A percentile compares a stretch with the other conserved stretches of the same genome.
phyloP scores from a whole-genome alignment of 2,888 invertebrate genomes.

The Cephus nigrinus region DNA sequence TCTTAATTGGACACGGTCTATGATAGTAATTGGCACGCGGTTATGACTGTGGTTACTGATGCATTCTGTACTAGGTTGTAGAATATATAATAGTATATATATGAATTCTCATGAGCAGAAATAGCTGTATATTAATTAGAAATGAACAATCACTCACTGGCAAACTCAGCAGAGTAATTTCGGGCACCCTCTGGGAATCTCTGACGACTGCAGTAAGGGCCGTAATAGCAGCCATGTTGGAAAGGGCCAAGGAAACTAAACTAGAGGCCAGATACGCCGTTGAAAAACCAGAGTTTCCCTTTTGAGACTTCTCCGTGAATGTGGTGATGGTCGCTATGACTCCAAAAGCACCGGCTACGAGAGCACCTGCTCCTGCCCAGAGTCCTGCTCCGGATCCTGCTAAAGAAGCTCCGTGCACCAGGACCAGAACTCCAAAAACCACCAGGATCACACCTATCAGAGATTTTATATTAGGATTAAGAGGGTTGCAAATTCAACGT shows the following conservation, averaged over 20 bases:
- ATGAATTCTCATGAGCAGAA: too few species aligned
- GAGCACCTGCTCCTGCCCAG: conserved; percentile 76
- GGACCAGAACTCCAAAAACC: conserved; percentile 73
- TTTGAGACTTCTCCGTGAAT: conserved; percentile 37
- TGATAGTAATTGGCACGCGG: too few species aligned
- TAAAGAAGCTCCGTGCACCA: conserved; percentile 72
- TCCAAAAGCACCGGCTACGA: conserved; percentile 73
- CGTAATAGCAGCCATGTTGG: conserved; percentile 62
- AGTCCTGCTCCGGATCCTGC: conserved; percentile 74
- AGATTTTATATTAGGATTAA: not conserved
- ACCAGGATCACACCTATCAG: conserved; percentile 71
- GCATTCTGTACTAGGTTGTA: too few species aligned
- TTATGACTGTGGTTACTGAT: too few species aligned
- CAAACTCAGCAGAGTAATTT: conserved; percentile 49
- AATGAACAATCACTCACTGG: conserved; percentile 39
- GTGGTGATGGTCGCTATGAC: conserved; percentile 68
- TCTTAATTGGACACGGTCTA: too few species aligned
- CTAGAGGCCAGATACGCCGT: conserved; percentile 76
- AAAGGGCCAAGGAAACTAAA: conserved; percentile 58
- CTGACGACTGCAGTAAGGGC: conserved; percentile 70
- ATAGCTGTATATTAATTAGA: too few species aligned
- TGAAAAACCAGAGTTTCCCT: conserved; percentile 54
- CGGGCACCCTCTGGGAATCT: conserved; percentile 67
- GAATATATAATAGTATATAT: too few species aligned
- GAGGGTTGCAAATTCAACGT: not conserved